A percentile compares a stretch with the other conserved stretches of the same genome.
phyloP scores from a whole-genome alignment of 2,113 vertebrate genomes.

The Butorides virescens region DNA sequence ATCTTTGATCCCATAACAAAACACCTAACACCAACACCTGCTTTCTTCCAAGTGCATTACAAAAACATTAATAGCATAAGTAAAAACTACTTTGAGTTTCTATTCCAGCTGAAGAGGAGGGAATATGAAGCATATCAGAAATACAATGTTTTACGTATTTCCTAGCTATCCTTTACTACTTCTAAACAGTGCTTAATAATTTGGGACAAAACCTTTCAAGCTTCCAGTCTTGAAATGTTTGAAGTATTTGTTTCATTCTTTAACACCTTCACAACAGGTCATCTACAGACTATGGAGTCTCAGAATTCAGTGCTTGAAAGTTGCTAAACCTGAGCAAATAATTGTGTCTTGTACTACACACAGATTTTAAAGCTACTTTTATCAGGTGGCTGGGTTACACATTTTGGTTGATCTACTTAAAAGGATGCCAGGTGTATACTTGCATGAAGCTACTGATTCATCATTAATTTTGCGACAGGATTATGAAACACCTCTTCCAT shows the following conservation, averaged over 20 bases:
- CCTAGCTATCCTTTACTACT: background rate
- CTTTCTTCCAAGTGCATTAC: background rate
- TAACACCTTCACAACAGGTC: background rate
- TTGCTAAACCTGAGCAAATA: background rate
- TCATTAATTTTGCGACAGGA: background rate
- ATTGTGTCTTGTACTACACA: background rate
- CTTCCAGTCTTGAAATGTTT: background rate
- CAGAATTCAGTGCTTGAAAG: background rate
- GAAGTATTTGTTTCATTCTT: background rate
- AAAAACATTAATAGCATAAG: background rate
- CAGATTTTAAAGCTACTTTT: background rate
- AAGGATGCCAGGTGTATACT: background rate
- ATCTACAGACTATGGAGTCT: background rate
- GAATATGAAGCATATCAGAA: background rate
- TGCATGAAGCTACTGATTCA: background rate
- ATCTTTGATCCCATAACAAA: background rate
- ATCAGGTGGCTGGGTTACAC: background rate
- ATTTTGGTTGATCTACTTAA: background rate
- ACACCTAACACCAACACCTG: background rate
- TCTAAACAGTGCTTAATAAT: background rate
- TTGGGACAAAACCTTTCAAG: background rate
- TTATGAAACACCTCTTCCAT: background rate
- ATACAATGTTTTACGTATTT: background rate
- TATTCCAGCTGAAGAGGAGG: background rate
- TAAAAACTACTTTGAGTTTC: background rate